phyloP scores from a whole-genome alignment of 2,113 vertebrate genomes.

The Coregonus clupeaformis region DNA sequence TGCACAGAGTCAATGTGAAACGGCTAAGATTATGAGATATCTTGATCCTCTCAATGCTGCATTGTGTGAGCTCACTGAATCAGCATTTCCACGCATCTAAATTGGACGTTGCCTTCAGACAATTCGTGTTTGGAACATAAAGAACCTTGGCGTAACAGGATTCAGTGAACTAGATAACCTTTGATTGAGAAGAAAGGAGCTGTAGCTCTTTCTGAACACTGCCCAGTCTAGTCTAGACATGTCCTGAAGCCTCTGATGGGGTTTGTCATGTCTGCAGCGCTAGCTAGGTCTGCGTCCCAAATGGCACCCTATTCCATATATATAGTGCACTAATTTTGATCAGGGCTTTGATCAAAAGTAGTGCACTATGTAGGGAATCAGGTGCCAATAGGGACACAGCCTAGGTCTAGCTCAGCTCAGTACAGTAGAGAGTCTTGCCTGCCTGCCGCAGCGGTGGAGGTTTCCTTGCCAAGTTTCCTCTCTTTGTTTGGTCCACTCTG shows the following conservation, averaged over 20 bases:
- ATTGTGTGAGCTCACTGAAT: neutral
- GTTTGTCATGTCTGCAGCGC: too few relatives aligned
- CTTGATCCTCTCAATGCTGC: neutral
- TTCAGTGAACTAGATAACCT: neutral
- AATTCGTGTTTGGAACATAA: neutral
- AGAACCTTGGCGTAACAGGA: neutral
- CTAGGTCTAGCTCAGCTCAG: neutral
- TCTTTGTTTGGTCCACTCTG: constrained; percentile 73
- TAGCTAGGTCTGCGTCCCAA: too few relatives aligned
- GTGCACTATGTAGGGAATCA: neutral
- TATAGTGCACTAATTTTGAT: too few relatives aligned
- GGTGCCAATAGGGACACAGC: neutral
- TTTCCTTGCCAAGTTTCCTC: constrained; percentile 74
- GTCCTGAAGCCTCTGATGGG: neutral
- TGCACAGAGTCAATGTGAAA: too few relatives aligned
- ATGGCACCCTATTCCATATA: too few relatives aligned
- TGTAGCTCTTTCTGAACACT: too few relatives aligned
- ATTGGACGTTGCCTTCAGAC: too few relatives aligned
- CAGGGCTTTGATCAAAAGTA: too few relatives aligned
- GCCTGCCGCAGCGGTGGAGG: neutral
- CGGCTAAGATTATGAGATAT: too few relatives aligned
- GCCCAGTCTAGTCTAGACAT: neutral
- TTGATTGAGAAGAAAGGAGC: neutral
- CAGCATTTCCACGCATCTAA: neutral
- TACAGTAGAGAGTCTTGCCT: neutral